Evolutionary conservation across 2,888 invertebrate species (phyloP).

Genomic region (Melanostoma mellinum): DNA sequence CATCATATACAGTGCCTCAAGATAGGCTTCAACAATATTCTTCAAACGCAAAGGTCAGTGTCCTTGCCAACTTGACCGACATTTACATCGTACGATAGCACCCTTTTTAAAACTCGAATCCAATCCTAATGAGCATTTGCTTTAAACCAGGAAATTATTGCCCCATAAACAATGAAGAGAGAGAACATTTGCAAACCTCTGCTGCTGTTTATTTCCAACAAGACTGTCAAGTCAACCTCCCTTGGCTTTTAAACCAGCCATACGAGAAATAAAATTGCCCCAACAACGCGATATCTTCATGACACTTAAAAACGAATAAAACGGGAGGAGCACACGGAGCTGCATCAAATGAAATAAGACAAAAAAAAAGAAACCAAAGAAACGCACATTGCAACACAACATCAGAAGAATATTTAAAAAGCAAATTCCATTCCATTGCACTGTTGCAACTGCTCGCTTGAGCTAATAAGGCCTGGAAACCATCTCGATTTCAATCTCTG

Average conservation of each 20-base stretch:
- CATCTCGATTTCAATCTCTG: conserved; percentile 69
- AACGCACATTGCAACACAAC: conserved; percentile 26
- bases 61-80: too few species aligned
- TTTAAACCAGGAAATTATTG: conserved; percentile 46
- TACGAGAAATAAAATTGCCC: conserved; percentile 2
- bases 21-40: too few species aligned
- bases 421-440: conserved; percentile 66
- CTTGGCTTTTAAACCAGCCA: conserved; percentile 4
- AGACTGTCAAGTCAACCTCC: conserved; percentile 29
- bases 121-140: conserved; percentile 4
- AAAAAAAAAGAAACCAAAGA: too few species aligned
- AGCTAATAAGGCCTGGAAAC: conserved; percentile 66
- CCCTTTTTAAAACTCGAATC: too few species aligned
- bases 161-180: too few species aligned
- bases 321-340: conserved; percentile 8
- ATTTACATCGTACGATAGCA: too few species aligned
- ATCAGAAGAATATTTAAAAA: conserved; percentile 55
- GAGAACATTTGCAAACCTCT: too few species aligned
- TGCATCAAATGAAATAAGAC: conserved; percentile 21
- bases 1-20: too few species aligned
- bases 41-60: too few species aligned
- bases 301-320: conserved; percentile 55
- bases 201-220: too few species aligned
- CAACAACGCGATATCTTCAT: conserved; percentile 51
- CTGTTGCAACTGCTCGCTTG: conserved; percentile 16